Evolutionary conservation across 2,113 vertebrate genomes (phyloP).

Genomic region (Paedocypris sp.): DNA sequence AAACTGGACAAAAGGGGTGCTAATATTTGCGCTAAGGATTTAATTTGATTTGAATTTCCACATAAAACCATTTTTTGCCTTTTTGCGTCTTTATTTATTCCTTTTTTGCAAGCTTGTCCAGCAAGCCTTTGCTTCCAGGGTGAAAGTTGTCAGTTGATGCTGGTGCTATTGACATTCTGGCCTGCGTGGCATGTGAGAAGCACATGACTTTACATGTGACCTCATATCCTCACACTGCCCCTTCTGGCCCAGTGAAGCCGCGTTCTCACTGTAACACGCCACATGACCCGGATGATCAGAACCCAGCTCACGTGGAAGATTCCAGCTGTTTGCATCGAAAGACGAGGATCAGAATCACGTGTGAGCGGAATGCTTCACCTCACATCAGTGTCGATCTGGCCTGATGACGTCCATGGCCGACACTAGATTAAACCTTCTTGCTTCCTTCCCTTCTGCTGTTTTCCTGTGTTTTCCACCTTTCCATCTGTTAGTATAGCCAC

Average conservation of each 20-base stretch:
- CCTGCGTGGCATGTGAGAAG: neutral
- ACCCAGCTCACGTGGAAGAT: neutral
- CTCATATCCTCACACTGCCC: neutral
- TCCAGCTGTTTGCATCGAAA: neutral
- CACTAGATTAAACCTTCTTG: neutral
- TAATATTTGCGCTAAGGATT: no score
- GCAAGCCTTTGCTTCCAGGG: neutral
- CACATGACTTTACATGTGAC: slow-evolving; percentile 16
- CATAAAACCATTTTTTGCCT: no score
- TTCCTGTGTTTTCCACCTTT: neutral
- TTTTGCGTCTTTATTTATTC: neutral
- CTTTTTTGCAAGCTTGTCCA: neutral
- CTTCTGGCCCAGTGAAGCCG: slow-evolving; percentile 1
- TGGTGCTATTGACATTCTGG: neutral
- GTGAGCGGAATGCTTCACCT: no score
- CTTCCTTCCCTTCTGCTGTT: neutral
- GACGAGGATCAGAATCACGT: neutral
- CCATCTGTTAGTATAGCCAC: neutral
- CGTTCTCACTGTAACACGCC: neutral
- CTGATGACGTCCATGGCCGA: neutral
- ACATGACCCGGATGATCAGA: slow-evolving; percentile 13
- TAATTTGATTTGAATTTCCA: no score
- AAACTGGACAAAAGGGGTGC: no score
- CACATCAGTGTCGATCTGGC: no score
- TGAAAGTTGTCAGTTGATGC: neutral